Evolutionary conservation across 2,797 vertebrate genomes (phyloP), one percentile per base, ranked within the genome.

Genomic region (Champsocephalus esox): DNA sequence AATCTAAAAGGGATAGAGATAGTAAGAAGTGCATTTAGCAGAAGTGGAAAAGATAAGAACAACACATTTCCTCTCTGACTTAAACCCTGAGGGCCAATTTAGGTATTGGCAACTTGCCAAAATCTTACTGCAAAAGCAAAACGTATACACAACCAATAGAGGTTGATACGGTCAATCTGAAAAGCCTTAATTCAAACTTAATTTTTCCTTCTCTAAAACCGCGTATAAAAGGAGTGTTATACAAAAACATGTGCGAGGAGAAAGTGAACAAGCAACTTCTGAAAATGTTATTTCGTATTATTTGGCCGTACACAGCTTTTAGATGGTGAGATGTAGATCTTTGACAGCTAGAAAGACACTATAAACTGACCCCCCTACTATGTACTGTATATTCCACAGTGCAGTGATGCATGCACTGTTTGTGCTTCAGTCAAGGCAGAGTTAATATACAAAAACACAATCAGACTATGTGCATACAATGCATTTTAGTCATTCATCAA

Each of bases 401-500:
- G 45, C 73, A 56, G 61, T 49, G 58, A 61, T 12, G 73, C 45
- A 3, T 76, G 73, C 49, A 64, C 32, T 54, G 46, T 60, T 65
- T 69, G 62, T 72, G 75, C 71, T 62, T 68, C 63, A 52, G 76
- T 65, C 48, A 50, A 16, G 4, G 59, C 43, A 5, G 66, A 70
- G 55, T 71, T 62, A 46, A 48, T 76, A 61, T 74, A 21, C 71
- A 68, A 78, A 48, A 85, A 79, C 19, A 21, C 45, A 75, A 52
- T 55, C 54, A 62, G 70, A 83, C 60, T 70, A 70, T 50, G 64
- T 73, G 66, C 66, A 79, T 81, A 86, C 79, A 85, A 80, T 48
- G 70, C 80, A 50, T 80, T 79, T 75, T 69, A 73, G 82, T 75
- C 46, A 1, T 90, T 88, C 79, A 89, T 89, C 87, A 86, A 59